These are phyloP conservation scores for Andrena bucephala DNA, from an alignment of 2,888 invertebrate species.

Conservation along the genomic window DNA sequence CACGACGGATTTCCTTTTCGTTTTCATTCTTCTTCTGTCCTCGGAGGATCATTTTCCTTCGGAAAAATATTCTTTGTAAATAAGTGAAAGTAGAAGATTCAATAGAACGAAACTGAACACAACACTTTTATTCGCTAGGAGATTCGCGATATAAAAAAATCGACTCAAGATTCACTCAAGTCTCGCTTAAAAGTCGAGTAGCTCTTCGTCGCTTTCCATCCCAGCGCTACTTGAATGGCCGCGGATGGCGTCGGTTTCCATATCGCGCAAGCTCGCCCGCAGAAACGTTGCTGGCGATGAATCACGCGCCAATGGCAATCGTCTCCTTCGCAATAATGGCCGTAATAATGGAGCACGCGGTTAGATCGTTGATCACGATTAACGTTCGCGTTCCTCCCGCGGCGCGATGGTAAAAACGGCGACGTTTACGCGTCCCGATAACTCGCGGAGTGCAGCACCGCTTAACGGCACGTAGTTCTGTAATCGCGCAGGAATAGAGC, in stretches of 20 bases:
- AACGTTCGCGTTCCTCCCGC: constrained; percentile 40
- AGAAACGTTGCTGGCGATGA: constrained; percentile 58
- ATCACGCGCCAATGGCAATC: constrained; percentile 63
- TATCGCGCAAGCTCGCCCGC: constrained; percentile 22
- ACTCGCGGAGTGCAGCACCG: constrained; percentile 9
- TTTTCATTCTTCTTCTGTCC: too few species aligned
- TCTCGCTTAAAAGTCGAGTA: background rate
- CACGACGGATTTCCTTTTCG: background rate
- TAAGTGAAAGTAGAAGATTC: too few species aligned
- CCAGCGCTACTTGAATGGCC: background rate
- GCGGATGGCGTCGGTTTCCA: constrained; percentile 1
- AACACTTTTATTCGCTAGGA: too few species aligned
- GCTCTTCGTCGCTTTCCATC: background rate
- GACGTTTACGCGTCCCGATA: constrained; percentile 27
- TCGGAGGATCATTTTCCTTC: too few species aligned
- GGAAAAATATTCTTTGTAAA: too few species aligned
- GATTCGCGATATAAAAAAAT: too few species aligned
- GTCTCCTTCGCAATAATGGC: constrained; percentile 68
- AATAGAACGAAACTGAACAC: too few species aligned
- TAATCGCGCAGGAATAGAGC: constrained; percentile 34
- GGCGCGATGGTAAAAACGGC: constrained; percentile 40
- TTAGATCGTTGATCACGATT: constrained; percentile 69
- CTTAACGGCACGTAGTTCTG: constrained; percentile 42
- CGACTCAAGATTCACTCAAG: too few species aligned
- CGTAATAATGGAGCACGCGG: constrained; percentile 64